A percentile compares a stretch with the other conserved stretches of the same genome.
phyloP scores from a whole-genome alignment of 2,888 invertebrate species.

The Tiphia femorata region DNA sequence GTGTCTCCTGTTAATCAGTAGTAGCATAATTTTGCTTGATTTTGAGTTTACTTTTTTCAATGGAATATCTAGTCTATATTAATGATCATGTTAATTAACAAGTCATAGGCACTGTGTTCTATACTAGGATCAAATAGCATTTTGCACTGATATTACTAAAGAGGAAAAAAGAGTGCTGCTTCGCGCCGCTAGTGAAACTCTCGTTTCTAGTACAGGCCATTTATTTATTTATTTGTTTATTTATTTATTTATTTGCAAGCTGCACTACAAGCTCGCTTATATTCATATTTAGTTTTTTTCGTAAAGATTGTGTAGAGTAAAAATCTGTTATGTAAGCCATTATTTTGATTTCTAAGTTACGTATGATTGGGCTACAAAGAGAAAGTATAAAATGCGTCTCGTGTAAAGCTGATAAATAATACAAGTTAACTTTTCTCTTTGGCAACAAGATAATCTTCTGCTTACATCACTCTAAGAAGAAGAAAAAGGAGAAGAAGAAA shows the following conservation, averaged over 20 bases:
- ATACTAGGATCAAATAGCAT: conserved; percentile 30
- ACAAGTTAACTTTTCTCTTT: too few relatives aligned
- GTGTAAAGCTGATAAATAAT: too few relatives aligned
- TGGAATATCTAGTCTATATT: conserved; percentile 31
- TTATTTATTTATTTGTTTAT: conserved; percentile 24
- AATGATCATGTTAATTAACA: conserved; percentile 34
- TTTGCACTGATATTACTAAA: too few relatives aligned
- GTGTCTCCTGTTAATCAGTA: conserved; percentile 31
- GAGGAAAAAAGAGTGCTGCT: conserved; percentile 24
- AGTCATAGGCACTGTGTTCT: conserved; percentile 50
- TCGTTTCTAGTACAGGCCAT: conserved; percentile 32
- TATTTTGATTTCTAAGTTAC: too few relatives aligned
- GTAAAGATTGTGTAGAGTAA: not conserved
- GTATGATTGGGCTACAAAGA: too few relatives aligned
- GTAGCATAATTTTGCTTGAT: conserved; percentile 36
- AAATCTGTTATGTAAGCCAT: not conserved
- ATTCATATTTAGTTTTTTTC: not conserved
- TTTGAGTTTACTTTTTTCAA: conserved; percentile 29
- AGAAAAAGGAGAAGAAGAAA: too few relatives aligned
- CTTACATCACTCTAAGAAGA: too few relatives aligned
- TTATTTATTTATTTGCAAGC: not conserved
- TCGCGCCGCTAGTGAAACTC: conserved; percentile 25
- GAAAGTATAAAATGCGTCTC: too few relatives aligned
- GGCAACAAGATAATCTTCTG: too few relatives aligned
- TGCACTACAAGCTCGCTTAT: not conserved